Evolutionary conservation across 2,888 invertebrate species (phyloP).

Genomic region (Thymelicus sylvestris): DNA sequence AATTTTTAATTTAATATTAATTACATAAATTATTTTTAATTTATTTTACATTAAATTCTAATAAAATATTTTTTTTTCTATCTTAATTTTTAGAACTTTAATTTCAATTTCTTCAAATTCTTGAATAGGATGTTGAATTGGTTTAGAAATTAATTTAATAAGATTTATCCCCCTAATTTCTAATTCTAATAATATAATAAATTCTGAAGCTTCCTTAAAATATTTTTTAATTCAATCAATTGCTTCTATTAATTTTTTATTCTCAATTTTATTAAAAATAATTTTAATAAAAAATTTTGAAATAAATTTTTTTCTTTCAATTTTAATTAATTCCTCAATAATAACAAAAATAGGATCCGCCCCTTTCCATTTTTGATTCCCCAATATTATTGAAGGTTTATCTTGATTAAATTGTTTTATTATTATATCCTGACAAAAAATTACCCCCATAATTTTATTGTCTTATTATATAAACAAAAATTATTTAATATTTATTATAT

Average conservation of each 20-base stretch:
- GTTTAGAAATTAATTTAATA: slow-evolving; percentile 86
- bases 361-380: slow-evolving; percentile 86
- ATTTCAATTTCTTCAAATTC: slow-evolving; percentile 70
- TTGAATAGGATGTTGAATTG: slow-evolving; percentile 83
- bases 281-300: slow-evolving; percentile 64
- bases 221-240: slow-evolving; percentile 86
- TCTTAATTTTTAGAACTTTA: slow-evolving; percentile 78
- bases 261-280: slow-evolving; percentile 72
- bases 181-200: slow-evolving; percentile 73
- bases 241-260: slow-evolving; percentile 83
- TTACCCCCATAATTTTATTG: slow-evolving; percentile 84
- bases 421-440: slow-evolving; percentile 87
- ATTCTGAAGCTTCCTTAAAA: slow-evolving; percentile 84
- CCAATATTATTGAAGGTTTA: slow-evolving; percentile 84
- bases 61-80: slow-evolving; percentile 81
- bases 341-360: slow-evolving; percentile 84
- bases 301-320: slow-evolving; percentile 55
- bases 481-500: slow-evolving; percentile 72
- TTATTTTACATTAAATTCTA: slow-evolving; percentile 76
- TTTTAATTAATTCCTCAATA: slow-evolving; percentile 70
- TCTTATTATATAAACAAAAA: slow-evolving; percentile 74
- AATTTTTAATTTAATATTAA: slow-evolving; percentile 49
- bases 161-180: slow-evolving; percentile 85
- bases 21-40: slow-evolving; percentile 79
- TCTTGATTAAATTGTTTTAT: slow-evolving; percentile 83